Evolutionary conservation across 2,113 vertebrate species (phyloP).

Genomic region (Sialia sialis): DNA sequence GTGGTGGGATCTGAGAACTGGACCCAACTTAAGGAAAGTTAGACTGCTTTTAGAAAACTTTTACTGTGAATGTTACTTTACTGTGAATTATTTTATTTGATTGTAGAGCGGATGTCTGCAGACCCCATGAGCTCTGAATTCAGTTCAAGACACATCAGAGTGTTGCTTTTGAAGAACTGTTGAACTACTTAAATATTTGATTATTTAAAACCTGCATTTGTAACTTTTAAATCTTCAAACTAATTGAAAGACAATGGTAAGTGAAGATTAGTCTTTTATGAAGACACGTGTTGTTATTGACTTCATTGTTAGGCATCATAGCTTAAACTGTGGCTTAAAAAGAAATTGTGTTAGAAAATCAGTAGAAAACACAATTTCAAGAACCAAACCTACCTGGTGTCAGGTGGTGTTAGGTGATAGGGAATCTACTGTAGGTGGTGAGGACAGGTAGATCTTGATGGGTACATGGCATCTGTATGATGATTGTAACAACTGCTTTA

Average conservation of each 20-base stretch:
- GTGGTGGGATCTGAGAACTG: neutral
- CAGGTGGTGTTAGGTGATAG: neutral
- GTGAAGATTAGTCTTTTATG: neutral
- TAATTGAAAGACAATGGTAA: neutral
- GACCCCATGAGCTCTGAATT: neutral
- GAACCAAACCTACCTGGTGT: neutral
- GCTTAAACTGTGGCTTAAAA: neutral
- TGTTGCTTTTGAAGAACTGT: neutral
- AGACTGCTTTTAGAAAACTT: neutral
- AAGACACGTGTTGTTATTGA: neutral
- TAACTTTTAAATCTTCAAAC: neutral
- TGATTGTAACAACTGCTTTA: neutral
- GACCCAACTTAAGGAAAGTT: neutral
- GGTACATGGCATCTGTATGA: fast-evolving
- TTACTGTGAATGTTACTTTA: neutral
- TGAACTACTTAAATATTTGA: neutral
- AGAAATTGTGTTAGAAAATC: neutral
- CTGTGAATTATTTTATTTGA: neutral
- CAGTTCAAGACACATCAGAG: neutral
- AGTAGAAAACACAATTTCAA: neutral
- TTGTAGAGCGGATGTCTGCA: neutral
- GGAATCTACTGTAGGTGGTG: neutral
- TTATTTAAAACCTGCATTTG: neutral
- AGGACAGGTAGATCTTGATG: neutral
- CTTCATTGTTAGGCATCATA: fast-evolving